These are phyloP conservation scores for Prorops nasuta DNA, from an alignment of 1,140 invertebrate species.

Conservation along the genomic window DNA sequence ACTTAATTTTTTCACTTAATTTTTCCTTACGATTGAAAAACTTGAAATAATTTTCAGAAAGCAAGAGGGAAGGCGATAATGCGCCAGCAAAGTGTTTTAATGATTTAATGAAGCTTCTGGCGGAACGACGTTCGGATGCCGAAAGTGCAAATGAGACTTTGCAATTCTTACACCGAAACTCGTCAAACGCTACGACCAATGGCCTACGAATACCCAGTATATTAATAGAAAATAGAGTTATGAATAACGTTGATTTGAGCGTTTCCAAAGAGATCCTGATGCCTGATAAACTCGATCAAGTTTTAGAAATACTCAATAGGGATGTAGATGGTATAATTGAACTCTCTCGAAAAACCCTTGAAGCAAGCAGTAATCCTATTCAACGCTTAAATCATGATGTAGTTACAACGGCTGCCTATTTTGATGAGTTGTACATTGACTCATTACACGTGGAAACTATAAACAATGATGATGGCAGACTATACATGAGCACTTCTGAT, in stretches of 20 bases:
- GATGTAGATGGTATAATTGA: neutral
- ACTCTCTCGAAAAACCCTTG: neutral
- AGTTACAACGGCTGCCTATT: slow-evolving; percentile 9
- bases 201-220: too few species aligned
- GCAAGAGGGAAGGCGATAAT: too few species aligned
- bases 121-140: too few species aligned
- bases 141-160: too few species aligned
- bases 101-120: too few species aligned
- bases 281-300: slow-evolving; percentile 2
- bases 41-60: too few species aligned
- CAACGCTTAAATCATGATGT: slow-evolving; percentile 2
- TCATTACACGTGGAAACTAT: slow-evolving; percentile 19
- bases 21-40: neutral
- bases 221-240: too few species aligned
- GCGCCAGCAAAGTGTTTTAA: too few species aligned
- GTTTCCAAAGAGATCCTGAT: slow-evolving; percentile 5
- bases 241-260: slow-evolving; percentile 8
- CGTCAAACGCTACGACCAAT: too few species aligned
- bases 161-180: too few species aligned
- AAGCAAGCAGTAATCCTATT: neutral
- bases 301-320: neutral
- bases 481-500: neutral
- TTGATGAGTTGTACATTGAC: slow-evolving; percentile 24
- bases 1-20: neutral
- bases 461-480: slow-evolving; percentile 13